Base-by-base conservation (phyloP, 2,797 vertebrate species). In the Nasua narica region DNA sequence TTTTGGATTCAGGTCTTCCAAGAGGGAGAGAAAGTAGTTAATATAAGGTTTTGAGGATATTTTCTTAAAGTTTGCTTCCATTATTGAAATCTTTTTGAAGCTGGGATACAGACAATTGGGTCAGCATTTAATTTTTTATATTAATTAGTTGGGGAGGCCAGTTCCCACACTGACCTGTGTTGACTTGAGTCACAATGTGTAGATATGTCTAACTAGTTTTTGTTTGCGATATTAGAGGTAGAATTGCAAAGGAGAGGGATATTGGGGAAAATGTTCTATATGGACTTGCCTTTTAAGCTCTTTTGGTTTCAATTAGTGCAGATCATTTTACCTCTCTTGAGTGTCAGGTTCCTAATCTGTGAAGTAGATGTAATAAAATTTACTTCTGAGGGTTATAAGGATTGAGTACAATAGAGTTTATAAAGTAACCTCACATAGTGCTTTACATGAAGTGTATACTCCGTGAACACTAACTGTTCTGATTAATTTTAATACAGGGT, bases 341-440 rank as follows among this genome's bases (percentile, higher is more conserved):
- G n/a, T 77, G 19, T 93, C 40, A 81, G 32, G 50, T 88, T 97
- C 50, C 56, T 91, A 95, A 92, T 78, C 48, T 87, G 56, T 91
- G 70, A 96, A 96, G 88, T 32, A 74, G 43, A 90, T 74, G 18
- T 48, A 91, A 67, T 95, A 95, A 91, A 70, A 70, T 1, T 62
- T 87, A 77, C 84, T 16, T 96, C 85, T 0, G 4, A 95, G 40
- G 37, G 11, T n/a, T 90, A 4, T 83, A 90, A 76, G 32, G 21
- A 89, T 96, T 94, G 94, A 86, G 76, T 84, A 83, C 69, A 7
- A 87, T 81, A 84, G 74, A 56, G 25, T 65, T 86, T 95, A 62
- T 60, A 62, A 78, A 92, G n/a, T 81, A 78, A 81, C 4, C 19
- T 15, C 72, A 25, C 27, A 50, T 19, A 10, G 8, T 67, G 65